Conservation (phyloP, 2,888 invertebrate genomes). For the Rotaria macrura region DNA sequence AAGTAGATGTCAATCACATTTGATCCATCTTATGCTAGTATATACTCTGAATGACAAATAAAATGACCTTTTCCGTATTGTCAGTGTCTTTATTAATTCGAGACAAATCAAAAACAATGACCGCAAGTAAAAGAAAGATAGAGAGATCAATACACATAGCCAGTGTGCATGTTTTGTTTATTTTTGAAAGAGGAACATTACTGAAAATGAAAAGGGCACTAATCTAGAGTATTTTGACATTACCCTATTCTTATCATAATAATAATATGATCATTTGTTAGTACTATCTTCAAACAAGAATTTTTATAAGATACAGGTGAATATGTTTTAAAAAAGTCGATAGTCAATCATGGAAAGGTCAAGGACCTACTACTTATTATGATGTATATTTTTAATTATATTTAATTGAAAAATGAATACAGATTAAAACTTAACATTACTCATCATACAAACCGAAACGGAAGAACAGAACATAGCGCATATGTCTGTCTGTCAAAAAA, state of each 20-base stretch:
- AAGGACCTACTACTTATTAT: not conserved
- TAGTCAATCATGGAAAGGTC: not conserved
- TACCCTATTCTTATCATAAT: not conserved
- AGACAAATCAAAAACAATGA: not conserved
- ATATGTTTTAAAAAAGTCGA: not conserved
- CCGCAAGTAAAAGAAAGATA: not conserved
- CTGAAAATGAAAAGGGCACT: not conserved
- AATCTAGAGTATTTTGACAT: not conserved
- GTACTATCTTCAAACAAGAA: not conserved
- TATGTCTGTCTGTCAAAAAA: not conserved
- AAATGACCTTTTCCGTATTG: not conserved
- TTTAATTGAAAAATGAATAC: not conserved
- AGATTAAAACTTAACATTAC: not conserved
- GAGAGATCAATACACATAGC: not conserved
- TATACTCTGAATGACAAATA: not conserved
- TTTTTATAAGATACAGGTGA: not conserved
- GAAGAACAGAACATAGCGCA: not conserved
- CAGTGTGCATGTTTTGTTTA: not conserved
- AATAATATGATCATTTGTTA: not conserved
- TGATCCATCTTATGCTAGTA: not conserved
- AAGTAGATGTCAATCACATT: not conserved
- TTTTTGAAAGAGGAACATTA: not conserved
- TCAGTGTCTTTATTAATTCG: not conserved
- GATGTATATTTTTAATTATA: not conserved
- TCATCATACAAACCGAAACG: not conserved